phyloP scores from a whole-genome alignment of 64 coral and sea anemone species.

The Montipora cactus region DNA sequence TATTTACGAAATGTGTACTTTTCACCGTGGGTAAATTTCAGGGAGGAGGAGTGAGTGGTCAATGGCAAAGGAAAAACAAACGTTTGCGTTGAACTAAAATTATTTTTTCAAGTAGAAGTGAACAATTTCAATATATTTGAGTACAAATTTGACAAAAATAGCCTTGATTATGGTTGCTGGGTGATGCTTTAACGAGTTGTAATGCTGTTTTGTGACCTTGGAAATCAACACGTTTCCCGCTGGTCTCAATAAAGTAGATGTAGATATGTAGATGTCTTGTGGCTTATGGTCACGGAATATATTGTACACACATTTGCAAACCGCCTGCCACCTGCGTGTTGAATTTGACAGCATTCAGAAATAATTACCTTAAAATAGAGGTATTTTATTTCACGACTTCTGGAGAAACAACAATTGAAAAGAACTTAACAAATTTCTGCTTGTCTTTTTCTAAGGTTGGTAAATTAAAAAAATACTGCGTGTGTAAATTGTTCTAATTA shows the following conservation, averaged over 20 bases:
- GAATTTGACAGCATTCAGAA: constrained; percentile 20
- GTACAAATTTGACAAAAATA: not conserved
- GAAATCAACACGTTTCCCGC: constrained; percentile 18
- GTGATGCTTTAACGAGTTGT: not conserved
- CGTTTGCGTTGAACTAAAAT: not conserved
- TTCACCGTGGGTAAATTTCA: not conserved
- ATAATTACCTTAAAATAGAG: not conserved
- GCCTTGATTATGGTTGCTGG: constrained; percentile 17
- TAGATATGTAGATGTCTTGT: not conserved
- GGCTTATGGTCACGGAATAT: constrained; percentile 25
- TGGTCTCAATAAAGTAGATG: not conserved
- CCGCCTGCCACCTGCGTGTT: constrained; percentile 1
- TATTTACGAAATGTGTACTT: too few relatives aligned
- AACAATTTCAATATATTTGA: not conserved
- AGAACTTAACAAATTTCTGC: not conserved
- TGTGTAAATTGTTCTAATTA: too few relatives aligned
- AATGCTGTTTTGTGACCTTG: constrained; percentile 19
- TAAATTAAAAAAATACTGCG: too few relatives aligned
- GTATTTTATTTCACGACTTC: constrained; percentile 6
- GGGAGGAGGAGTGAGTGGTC: not conserved
- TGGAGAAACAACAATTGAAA: not conserved
- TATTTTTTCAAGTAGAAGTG: not conserved
- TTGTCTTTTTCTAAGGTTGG: not conserved
- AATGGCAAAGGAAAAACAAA: not conserved
- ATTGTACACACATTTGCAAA: constrained; percentile 11